phyloP scores from a whole-genome alignment of 2,888 invertebrate genomes.

The Teleiodes luculella region DNA sequence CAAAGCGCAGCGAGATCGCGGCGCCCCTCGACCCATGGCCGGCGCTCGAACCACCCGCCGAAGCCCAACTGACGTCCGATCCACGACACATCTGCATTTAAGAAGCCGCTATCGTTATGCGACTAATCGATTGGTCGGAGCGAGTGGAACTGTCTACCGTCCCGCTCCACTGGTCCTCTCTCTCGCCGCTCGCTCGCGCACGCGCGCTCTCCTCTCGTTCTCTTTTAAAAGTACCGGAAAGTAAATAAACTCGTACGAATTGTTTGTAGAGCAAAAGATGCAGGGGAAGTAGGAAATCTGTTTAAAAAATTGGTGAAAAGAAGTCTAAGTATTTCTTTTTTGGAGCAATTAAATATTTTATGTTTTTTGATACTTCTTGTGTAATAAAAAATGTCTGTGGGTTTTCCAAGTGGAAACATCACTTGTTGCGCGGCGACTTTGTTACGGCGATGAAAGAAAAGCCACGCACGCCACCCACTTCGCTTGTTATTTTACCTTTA shows the following conservation, averaged over 20 bases:
- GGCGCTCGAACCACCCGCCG: slow-evolving; percentile 58
- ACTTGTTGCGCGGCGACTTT: slow-evolving; percentile 73
- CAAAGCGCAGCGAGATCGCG: slow-evolving; percentile 43
- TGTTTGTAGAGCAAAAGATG: slow-evolving; percentile 59
- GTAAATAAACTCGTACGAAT: slow-evolving; percentile 73
- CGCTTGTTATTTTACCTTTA: slow-evolving; percentile 54
- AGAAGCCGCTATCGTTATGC: slow-evolving; percentile 79
- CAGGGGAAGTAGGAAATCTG: slow-evolving; percentile 34
- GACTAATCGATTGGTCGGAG: slow-evolving; percentile 79
- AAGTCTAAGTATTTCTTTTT: slow-evolving; percentile 1
- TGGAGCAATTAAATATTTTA: not conserved
- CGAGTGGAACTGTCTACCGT: slow-evolving; percentile 63
- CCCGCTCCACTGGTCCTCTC: slow-evolving; percentile 55
- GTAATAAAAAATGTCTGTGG: slow-evolving; percentile 43
- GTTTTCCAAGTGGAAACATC: slow-evolving; percentile 50
- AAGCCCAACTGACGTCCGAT: slow-evolving; percentile 72
- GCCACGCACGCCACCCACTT: slow-evolving; percentile 67
- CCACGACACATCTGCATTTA: slow-evolving; percentile 79
- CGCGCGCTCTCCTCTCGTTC: slow-evolving; percentile 48
- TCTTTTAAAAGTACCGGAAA: slow-evolving; percentile 71
- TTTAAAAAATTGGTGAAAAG: not conserved
- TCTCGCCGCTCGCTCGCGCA: slow-evolving; percentile 59
- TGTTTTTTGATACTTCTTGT: slow-evolving; percentile 17
- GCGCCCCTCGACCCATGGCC: slow-evolving; percentile 51
- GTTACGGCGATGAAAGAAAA: slow-evolving; percentile 65